Base-by-base conservation (phyloP, 2,888 invertebrate species). In the Lutraria lutraria region DNA sequence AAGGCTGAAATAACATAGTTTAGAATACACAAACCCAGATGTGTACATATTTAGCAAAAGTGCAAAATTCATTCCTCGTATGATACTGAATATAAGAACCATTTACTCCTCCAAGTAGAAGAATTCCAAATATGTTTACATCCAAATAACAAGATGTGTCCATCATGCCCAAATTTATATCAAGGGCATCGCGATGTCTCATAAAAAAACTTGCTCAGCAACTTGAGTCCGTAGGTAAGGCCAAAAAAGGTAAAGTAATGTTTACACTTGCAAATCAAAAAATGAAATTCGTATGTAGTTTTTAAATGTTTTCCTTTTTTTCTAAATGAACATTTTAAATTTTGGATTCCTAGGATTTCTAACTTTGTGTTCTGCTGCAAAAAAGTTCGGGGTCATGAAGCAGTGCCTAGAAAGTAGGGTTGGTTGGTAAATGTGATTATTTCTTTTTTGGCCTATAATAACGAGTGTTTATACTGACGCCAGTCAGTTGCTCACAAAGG, bases 61-160 rank as follows among this genome's bases (percentile, higher is more conserved):
- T 76, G 34, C 76, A 76, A 19, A 25, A 19, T 76, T 76, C 29
- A 34, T 76, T 16, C 10, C 31, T 34, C 19, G 19, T 31, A 31
- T 34, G 16, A 76, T n/a, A 68, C n/a, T 25, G 12, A 68, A 68
- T 25, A 25, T 25, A 76, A 34, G 76, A 19, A 76, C 76, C 34
- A 15, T 81, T 34, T n/a, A 72, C 16, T 84, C 84, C 76, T 54
- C 13, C 84, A 1, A 76, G 29, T 72, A 54, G 80, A 85, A 80
- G 85, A 80, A 80, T 85, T 85, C 80, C 85, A 80, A 85, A 85
- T 80, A 85, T 34, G 76, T 34, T 43, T 80, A n/a, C 34, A 79
- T 54, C 56, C 85, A 34, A 79, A 34, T 34, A 80, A 85, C 76
- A n/a, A 29, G 76, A 76, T 72, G 54, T 85, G 53, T 85, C 85